Evolutionary conservation across 2,113 vertebrate species (phyloP).

Genomic region (Scophthalmus maximus): DNA sequence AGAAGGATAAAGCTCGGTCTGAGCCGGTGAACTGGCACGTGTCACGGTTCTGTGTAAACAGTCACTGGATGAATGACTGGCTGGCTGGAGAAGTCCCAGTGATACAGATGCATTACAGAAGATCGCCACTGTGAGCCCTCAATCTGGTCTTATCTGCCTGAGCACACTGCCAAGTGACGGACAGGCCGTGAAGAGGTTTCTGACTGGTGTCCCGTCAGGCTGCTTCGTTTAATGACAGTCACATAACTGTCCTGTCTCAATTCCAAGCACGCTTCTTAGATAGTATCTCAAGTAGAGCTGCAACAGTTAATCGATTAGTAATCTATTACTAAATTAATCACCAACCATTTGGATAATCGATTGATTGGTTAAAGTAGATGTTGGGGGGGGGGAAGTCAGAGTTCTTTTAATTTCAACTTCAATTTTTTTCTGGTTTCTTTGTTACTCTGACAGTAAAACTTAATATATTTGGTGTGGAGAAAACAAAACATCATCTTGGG

Average conservation of each 20-base stretch:
- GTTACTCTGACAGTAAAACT: no score
- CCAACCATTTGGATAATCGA: no score
- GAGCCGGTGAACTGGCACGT: slow-evolving; percentile 23
- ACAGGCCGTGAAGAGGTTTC: background rate
- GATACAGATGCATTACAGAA: slow-evolving; percentile 24
- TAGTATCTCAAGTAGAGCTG: background rate
- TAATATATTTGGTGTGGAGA: no score
- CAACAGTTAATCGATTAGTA: no score
- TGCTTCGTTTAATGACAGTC: no score
- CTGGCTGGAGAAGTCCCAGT: slow-evolving; percentile 17
- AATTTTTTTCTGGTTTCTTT: no score
- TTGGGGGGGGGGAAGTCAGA: no score
- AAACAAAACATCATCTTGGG: no score
- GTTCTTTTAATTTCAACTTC: no score
- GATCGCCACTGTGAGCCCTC: slow-evolving; percentile 1
- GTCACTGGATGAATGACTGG: slow-evolving; percentile 7
- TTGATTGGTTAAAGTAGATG: no score
- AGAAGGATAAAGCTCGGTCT: slow-evolving; percentile 7
- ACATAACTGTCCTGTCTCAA: background rate
- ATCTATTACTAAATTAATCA: no score
- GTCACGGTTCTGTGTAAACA: slow-evolving; percentile 16
- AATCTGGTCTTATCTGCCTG: slow-evolving; percentile 40
- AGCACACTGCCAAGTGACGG: background rate
- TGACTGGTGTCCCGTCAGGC: background rate
- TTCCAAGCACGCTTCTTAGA: background rate